Evolutionary conservation across 2,113 vertebrate genomes (phyloP), one percentile per base, ranked within the genome.

Genomic region (Anarhynchus alexandrinus): DNA sequence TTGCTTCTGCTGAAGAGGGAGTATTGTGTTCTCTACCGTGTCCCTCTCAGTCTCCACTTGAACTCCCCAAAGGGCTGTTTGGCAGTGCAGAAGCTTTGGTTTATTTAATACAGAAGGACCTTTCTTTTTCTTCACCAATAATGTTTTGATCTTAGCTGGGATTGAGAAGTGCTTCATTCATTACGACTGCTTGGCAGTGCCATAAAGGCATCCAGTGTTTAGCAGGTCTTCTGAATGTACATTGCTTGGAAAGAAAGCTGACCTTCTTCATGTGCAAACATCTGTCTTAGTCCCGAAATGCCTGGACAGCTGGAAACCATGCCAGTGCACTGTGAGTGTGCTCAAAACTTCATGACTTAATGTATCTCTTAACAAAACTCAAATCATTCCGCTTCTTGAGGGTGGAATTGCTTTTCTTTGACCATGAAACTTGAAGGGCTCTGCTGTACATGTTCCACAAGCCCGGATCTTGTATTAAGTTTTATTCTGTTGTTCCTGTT

Each of bases 61-160:
- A 95, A 51, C 58, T 94, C 38, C n/a, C 74, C 73, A 85, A 84
- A 97, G 69, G 81, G 79, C 84, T 76, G 15, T 52, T 94, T 84
- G 52, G 65, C 92, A 88, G 22, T 26, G 61, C n/a, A 80, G 89
- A 87, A 94, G 70, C 66, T 82, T 89, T 89, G 42, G 70, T 90
- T 96, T 94, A 69, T 85, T 94, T 97, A 93, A 65, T 82, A 96
- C 94, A 97, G 93, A 96, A 86, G 81, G 85, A 91, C 58, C 66
- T 93, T 97, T 97, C 83, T 94, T 90, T 86, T 82, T 86, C 66
- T 72, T 89, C 59, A 77, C 66, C 78, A 94, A 49, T 82, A 94
- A 85, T 80, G 81, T 97, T 97, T 97, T 93, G 83, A 95, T 95
- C 81, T 94, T 85, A 70, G 81, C 86, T 93, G 58, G 81, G 38